phyloP scores from a whole-genome alignment of 2,113 vertebrate genomes.

The Heterocephalus glaber region DNA sequence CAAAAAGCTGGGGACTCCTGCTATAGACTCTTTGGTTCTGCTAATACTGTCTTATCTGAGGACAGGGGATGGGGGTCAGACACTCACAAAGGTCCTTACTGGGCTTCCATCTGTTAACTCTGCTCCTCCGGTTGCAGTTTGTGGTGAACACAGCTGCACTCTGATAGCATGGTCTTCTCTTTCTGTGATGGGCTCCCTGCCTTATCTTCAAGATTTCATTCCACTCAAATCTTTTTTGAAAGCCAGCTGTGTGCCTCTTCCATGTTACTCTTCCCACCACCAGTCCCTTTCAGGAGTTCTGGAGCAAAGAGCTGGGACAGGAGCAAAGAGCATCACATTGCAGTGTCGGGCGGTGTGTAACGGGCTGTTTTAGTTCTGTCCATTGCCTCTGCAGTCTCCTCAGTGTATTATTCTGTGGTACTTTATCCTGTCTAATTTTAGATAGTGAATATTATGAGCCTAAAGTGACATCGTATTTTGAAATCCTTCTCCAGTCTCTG shows the following conservation, averaged over 20 bases:
- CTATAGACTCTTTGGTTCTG: neutral
- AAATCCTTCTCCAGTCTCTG: neutral
- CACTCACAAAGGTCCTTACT: neutral
- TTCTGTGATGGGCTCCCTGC: neutral
- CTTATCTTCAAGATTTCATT: neutral
- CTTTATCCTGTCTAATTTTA: slow-evolving; percentile 18
- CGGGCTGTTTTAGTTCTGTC: neutral
- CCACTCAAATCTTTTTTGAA: neutral
- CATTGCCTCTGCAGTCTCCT: neutral
- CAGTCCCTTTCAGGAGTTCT: neutral
- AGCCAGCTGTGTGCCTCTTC: neutral
- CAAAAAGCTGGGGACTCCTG: neutral
- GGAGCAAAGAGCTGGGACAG: neutral
- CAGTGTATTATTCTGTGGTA: neutral
- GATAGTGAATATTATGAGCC: neutral
- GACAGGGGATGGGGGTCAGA: neutral
- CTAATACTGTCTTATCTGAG: neutral
- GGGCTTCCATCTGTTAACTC: neutral
- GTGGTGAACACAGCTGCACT: neutral
- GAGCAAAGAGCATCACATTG: neutral
- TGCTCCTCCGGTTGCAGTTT: neutral
- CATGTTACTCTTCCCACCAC: neutral
- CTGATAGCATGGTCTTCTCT: neutral
- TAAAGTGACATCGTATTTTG: neutral
- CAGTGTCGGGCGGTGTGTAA: neutral